These are phyloP conservation scores for Lysandra coridon DNA, from an alignment of 2,888 invertebrate species.

Conservation along the genomic window DNA sequence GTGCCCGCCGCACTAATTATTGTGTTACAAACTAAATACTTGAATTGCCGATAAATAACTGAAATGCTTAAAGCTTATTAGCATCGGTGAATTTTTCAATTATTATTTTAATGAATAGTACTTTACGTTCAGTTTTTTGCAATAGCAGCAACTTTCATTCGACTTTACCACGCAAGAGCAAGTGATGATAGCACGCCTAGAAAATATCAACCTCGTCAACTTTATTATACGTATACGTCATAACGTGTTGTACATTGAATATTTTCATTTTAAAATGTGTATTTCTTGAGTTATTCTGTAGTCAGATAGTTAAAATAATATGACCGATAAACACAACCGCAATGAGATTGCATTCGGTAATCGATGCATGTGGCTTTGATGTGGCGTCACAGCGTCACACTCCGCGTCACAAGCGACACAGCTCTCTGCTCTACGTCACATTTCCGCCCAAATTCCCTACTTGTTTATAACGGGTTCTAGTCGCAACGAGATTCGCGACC, in stretches of 20 bases:
- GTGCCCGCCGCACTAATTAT: neutral
- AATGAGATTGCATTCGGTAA: neutral
- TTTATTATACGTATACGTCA: neutral
- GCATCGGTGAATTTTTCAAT: neutral
- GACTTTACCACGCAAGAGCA: too few relatives aligned
- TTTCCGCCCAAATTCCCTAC: constrained; percentile 8
- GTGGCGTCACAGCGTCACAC: constrained; percentile 40
- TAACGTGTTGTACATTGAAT: too few relatives aligned
- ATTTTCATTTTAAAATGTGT: too few relatives aligned
- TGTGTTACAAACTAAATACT: neutral
- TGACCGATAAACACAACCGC: neutral
- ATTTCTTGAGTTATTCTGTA: neutral
- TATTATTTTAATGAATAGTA: neutral
- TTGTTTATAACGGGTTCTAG: constrained; percentile 12
- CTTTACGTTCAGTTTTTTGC: neutral
- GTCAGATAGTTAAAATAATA: neutral
- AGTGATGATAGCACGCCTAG: neutral
- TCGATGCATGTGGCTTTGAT: constrained; percentile 44
- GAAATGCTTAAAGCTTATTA: neutral
- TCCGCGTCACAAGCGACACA: neutral
- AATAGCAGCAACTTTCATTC: neutral
- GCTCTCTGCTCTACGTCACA: neutral
- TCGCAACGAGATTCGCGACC: neutral
- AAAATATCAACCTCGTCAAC: neutral
- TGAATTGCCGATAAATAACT: neutral